Evolutionary conservation across 2,113 vertebrate genomes (phyloP).

Genomic region (Coracopsis vasa): DNA sequence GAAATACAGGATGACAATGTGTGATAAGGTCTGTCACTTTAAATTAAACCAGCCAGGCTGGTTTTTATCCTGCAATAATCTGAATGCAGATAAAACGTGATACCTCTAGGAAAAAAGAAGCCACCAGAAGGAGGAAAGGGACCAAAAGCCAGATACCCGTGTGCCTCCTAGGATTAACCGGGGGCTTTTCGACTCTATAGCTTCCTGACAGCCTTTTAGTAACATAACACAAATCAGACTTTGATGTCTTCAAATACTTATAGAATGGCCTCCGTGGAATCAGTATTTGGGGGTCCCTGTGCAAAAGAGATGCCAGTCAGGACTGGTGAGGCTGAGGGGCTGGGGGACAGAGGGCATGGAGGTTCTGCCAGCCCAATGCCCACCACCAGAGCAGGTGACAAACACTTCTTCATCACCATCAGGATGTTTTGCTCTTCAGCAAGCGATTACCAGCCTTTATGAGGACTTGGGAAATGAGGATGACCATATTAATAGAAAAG

Average conservation of each 20-base stretch:
- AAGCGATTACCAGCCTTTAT: background rate
- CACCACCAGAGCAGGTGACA: background rate
- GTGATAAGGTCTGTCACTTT: conserved; percentile 52
- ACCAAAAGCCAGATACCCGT: background rate
- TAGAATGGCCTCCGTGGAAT: accelerated
- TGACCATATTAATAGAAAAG: accelerated
- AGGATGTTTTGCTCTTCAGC: accelerated
- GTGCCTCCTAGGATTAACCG: accelerated
- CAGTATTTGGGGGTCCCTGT: background rate
- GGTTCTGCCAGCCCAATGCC: background rate
- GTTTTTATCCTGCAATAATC: background rate
- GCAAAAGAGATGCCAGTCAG: no score
- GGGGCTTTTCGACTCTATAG: accelerated
- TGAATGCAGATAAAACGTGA: background rate
- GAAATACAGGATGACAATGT: conserved; percentile 55
- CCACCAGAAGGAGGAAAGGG: background rate
- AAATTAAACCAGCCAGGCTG: conserved; percentile 14
- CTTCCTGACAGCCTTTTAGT: background rate
- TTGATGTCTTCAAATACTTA: accelerated
- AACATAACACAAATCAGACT: background rate
- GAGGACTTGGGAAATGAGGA: background rate
- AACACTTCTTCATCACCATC: background rate
- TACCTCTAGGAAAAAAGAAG: background rate
- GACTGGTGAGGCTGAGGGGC: accelerated
- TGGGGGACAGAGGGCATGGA: accelerated